Base-by-base conservation (phyloP, 2,113 vertebrate species). In the Anhinga anhinga region DNA sequence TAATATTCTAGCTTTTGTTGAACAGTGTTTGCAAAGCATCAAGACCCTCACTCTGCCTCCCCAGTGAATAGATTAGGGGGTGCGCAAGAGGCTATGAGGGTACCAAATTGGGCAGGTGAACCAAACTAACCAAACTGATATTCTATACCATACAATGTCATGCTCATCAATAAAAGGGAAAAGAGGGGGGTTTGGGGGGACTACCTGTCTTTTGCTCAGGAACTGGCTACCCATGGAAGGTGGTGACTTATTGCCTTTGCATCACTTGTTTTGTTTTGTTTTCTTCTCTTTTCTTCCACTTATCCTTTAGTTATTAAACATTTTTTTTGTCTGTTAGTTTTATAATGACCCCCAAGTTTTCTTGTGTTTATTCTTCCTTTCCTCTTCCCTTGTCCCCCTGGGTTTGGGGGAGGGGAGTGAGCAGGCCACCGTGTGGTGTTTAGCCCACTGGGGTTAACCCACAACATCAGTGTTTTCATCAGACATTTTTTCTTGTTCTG, bases 361-460 rank as follows among this genome's bases (percentile, higher is more conserved):
- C 44, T 72, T 40, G 5, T 1, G 53, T 32, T 77, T 55, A 18
- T 42, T 62, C 15, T 67, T 36, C 8, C 10, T 53, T 74, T 69
- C 40, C 8, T 40, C 7, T 61, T 86, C 11, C n/a, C 23, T 9
- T 3, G 1, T 42, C 11, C 19, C 13, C 22, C 0, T 13, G 36
- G 1, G 26, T 3, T 10, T 30, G 18, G 12, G 2, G 1, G 19
- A 55, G 5, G 45, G 26, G 76, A 58, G 5, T 58, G 16, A 74
- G 34, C 22, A 38, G 66, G 30, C 2, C 2, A 49, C 13, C 29
- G 14, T 29, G 27, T 47, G 15, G 11, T 34, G 8, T 71, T 58
- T 29, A 11, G 42, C 19, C 25, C n/a, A 29, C 3, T 0, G 0
- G 4, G 7, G 7, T 45, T 67, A 71, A 83, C 22, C 22, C 25